A percentile compares a stretch with the other conserved stretches of the same genome.
phyloP scores from a whole-genome alignment of 2,797 vertebrate species.

The Xiphophorus birchmanni region DNA sequence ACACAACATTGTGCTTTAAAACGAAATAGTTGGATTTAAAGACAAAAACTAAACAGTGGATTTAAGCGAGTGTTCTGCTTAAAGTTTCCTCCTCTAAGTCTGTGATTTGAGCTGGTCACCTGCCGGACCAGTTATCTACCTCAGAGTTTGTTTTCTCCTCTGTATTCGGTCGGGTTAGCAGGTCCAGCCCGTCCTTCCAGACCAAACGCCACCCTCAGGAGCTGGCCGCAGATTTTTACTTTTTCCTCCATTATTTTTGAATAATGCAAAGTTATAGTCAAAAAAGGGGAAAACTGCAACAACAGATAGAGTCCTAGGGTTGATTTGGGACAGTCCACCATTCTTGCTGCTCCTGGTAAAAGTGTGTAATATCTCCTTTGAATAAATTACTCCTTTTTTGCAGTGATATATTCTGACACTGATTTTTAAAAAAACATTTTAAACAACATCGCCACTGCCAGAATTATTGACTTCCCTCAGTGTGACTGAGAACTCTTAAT shows the following conservation, averaged over 20 bases:
- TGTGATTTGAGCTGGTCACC: slow-evolving; percentile 94
- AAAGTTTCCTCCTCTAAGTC: slow-evolving; percentile 91
- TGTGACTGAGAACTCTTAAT: background rate
- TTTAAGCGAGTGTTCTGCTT: slow-evolving; percentile 81
- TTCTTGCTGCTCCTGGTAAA: background rate
- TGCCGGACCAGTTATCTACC: slow-evolving; percentile 98
- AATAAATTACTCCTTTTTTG: background rate
- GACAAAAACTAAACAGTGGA: slow-evolving; percentile 72
- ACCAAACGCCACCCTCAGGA: slow-evolving; percentile 98
- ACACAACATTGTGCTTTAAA: slow-evolving; percentile 80
- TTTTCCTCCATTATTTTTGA: slow-evolving; percentile 68
- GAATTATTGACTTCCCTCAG: background rate
- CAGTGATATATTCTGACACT: background rate
- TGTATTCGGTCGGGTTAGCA: slow-evolving; percentile 94
- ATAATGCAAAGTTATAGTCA: slow-evolving; percentile 77
- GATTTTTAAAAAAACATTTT: background rate
- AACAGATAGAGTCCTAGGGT: slow-evolving; percentile 87
- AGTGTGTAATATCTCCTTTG: background rate
- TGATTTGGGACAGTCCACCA: slow-evolving; percentile 57
- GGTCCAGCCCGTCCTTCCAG: slow-evolving; percentile 96
- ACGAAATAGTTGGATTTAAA: slow-evolving; percentile 69
- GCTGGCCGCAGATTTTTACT: slow-evolving; percentile 88
- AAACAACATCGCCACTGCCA: background rate
- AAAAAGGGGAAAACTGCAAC: slow-evolving; percentile 71
- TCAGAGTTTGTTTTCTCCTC: slow-evolving; percentile 96